Percentiles rank a stretch among this genome's conserved stretches.
Evolutionary conservation across 1,140 invertebrate genomes (phyloP).

Genomic region (Bombus vancouverensis): DNA sequence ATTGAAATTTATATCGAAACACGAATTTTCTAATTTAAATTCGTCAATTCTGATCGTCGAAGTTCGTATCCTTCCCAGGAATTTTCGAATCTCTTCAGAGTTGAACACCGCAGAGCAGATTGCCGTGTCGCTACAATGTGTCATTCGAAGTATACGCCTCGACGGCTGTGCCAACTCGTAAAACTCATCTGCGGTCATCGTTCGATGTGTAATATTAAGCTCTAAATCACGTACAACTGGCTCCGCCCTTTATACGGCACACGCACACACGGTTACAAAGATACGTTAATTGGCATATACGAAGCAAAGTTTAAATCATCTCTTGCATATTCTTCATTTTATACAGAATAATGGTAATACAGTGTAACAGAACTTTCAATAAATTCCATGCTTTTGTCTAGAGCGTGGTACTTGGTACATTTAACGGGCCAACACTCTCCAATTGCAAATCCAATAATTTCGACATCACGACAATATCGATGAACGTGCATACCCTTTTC

Average conservation of each 20-base stretch:
- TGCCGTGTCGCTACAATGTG: slow-evolving; percentile 62
- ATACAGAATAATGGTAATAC: too few species aligned
- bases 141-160: slow-evolving; percentile 69
- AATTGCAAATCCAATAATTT: too few species aligned
- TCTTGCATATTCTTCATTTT: background rate
- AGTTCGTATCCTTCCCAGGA: fast-evolving
- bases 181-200: slow-evolving; percentile 80
- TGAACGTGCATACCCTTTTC: too few species aligned
- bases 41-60: background rate
- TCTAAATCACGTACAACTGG: slow-evolving; percentile 33
- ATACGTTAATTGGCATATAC: background rate
- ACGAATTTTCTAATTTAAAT: background rate
- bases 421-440: too few species aligned
- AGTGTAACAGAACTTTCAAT: too few species aligned
- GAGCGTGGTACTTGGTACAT: too few species aligned
- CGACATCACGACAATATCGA: too few species aligned
- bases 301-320: background rate
- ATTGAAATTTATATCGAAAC: background rate
- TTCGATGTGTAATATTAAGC: slow-evolving; percentile 42
- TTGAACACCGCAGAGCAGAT: background rate
- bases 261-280: slow-evolving; percentile 7
- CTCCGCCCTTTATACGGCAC: slow-evolving; percentile 14
- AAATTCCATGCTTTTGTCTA: too few species aligned
- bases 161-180: slow-evolving; percentile 77
- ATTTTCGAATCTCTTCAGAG: background rate